Base-by-base conservation (phyloP, 2,113 vertebrate genomes). In the Ameiurus melas region DNA sequence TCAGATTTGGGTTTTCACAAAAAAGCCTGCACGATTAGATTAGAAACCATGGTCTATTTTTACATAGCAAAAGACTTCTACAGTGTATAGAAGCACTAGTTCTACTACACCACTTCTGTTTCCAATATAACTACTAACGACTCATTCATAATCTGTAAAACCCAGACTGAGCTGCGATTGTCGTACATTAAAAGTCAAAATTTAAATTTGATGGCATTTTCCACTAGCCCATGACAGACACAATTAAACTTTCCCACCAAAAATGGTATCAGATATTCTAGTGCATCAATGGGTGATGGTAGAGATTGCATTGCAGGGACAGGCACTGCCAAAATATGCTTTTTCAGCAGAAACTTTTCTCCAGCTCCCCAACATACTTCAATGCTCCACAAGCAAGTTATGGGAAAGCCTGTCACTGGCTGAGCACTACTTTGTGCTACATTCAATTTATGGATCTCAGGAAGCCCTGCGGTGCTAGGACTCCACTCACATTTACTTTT, bases 341-440 rank as follows among this genome's bases (percentile, higher is more conserved):
- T 89, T 88, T 91, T 92, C 87, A 91, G 89, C 88, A 86, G 47
- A 90, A 91, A 86, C 68, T 70, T 81, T 77, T 83, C 83, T 64
- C 5, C 12, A 83, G 77, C 57, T 88, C 66, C 60, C 19, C 83
- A 86, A 89, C 68, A 90, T 36, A 88, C 83, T 84, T 73, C 86
- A 84, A 86, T 90, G 83, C 87, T 88, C 83, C 90, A 87, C 58
- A 87, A 91, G 87, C 89, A 43, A 75, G 71, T 85, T 90, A 90
- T 89, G 57, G 88, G 83, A 79, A 70, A 57, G 58, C 77, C 66
- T 85, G 62, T 88, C 39, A 81, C 80, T 58, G 77, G 77, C 57
- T 82, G 57, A 81, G n/a, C 58, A 81, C 53, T 79, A 64, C 71
- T 66, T 82, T 16, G 36, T 86, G n/a, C 82, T 86, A 78, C 43